Base-by-base conservation (phyloP, 2,797 vertebrate genomes). In the Pelochelys cantorii region DNA sequence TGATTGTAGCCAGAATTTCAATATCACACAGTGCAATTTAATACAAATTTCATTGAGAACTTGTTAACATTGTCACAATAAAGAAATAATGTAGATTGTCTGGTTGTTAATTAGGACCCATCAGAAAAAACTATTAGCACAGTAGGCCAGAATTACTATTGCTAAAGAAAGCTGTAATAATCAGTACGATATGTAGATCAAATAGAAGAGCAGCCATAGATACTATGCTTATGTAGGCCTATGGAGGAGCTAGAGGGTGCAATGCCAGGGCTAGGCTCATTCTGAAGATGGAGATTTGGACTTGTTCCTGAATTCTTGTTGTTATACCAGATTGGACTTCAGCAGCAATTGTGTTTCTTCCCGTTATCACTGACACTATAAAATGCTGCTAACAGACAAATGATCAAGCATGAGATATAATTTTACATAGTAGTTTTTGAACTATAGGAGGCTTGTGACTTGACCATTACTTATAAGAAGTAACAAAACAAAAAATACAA, bases 151-250 rank as follows among this genome's bases (percentile, higher is more conserved):
- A 96, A 84, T 89, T 93, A 87, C 59, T 96, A 59, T 48, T 79
- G 95, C 93, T 96, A 96, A 91, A 89, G 91, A 94, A 97, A 94
- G 82, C 93, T 90, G 77, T 95, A 93, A 90, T 96, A 97, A 97
- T 97, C 95, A 95, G 90, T 95, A 37, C 25, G 77, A 92, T 96
- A 97, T 98, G 93, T 97, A 95, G 97, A 96, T 97, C 97, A 97
- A 92, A 93, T 85, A 97, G 96, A 84, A 93, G 92, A 85, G 94
- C 2, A 77, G 87, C 90, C 92, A 93, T 88, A 96, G 94, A 93
- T 94, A 48, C 88, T 53, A 27, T 25, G 48, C 92, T 91, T 42
- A 81, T 93, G 71, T 88, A 83, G 88, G 92, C 93, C 95, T 94
- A 90, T 17, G 17, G 92, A 95, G 93, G 27, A 1, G 29, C 6